These are phyloP conservation scores for Sesamia inferens DNA, from an alignment of 2,888 invertebrate genomes.

Conservation along the genomic window DNA sequence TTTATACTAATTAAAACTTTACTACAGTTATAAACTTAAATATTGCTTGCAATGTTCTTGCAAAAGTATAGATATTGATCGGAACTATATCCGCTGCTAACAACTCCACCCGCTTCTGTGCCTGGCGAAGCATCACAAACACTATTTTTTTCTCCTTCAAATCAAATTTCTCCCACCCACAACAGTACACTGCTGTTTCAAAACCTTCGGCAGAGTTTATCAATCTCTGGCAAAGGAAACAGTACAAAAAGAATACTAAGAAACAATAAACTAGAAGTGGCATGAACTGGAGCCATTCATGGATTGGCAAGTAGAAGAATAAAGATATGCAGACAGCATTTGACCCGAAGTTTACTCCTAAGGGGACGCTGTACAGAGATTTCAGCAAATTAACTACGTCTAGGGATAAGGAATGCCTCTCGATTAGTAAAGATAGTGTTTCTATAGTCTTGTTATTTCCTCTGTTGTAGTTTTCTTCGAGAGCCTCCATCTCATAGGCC, in stretches of 20 bases:
- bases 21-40: constrained; percentile 84
- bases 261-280: constrained; percentile 80
- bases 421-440: constrained; percentile 69
- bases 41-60: constrained; percentile 79
- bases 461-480: constrained; percentile 65
- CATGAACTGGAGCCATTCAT: constrained; percentile 77
- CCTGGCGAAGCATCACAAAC: constrained; percentile 77
- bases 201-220: constrained; percentile 80
- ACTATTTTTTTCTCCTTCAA: constrained; percentile 76
- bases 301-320: constrained; percentile 77
- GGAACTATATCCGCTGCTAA: constrained; percentile 83
- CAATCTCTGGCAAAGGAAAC: constrained; percentile 80
- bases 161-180: constrained; percentile 84
- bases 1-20: constrained; percentile 68
- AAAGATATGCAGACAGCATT: constrained; percentile 80
- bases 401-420: constrained; percentile 74
- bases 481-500: constrained; percentile 73
- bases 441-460: constrained; percentile 60
- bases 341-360: constrained; percentile 81
- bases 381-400: constrained; percentile 73
- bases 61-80: constrained; percentile 84
- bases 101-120: constrained; percentile 78
- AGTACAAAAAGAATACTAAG: constrained; percentile 81
- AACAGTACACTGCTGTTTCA: constrained; percentile 79
- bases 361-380: constrained; percentile 77